phyloP scores from a whole-genome alignment of 2,113 vertebrate genomes.

The Scatophagus argus region DNA sequence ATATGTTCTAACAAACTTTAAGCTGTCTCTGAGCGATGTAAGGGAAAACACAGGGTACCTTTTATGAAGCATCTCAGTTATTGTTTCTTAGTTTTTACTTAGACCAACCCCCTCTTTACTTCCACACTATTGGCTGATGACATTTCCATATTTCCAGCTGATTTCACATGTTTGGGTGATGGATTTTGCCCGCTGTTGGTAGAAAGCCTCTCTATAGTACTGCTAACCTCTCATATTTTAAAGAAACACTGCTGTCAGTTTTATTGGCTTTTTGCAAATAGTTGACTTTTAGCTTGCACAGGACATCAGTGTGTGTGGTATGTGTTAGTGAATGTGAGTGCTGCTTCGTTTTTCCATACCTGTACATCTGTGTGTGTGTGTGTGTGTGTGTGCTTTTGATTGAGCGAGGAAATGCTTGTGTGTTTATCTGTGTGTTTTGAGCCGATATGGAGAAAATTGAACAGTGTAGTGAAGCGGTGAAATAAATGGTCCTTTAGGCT shows the following conservation, averaged over 20 bases:
- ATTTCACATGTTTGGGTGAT: slow-evolving; percentile 54
- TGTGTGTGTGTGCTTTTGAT: neutral
- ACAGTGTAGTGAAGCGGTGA: slow-evolving; percentile 31
- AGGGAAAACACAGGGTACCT: neutral
- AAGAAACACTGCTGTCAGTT: slow-evolving; percentile 32
- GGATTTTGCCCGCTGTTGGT: slow-evolving; percentile 29
- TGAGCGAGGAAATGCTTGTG: slow-evolving; percentile 3
- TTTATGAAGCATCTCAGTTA: neutral
- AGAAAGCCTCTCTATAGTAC: slow-evolving; percentile 17
- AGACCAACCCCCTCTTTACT: slow-evolving; percentile 12
- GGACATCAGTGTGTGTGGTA: slow-evolving; percentile 5
- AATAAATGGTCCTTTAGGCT: slow-evolving; percentile 39
- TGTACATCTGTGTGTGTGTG: neutral
- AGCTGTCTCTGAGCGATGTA: neutral
- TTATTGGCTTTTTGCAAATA: slow-evolving; percentile 42
- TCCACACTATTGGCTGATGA: slow-evolving; percentile 34
- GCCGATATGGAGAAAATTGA: slow-evolving; percentile 21
- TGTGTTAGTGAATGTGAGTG: neutral
- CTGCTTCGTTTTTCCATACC: neutral
- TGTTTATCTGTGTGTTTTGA: slow-evolving; percentile 26
- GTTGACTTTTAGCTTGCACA: slow-evolving; percentile 40
- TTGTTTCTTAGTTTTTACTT: slow-evolving; percentile 2
- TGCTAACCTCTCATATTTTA: slow-evolving; percentile 56
- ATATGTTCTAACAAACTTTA: neutral
- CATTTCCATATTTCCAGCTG: slow-evolving; percentile 57